Percentiles rank a stretch among this genome's conserved stretches.
Evolutionary conservation across 2,797 vertebrate genomes (phyloP).

Genomic region (Limnodromus scolopaceus): DNA sequence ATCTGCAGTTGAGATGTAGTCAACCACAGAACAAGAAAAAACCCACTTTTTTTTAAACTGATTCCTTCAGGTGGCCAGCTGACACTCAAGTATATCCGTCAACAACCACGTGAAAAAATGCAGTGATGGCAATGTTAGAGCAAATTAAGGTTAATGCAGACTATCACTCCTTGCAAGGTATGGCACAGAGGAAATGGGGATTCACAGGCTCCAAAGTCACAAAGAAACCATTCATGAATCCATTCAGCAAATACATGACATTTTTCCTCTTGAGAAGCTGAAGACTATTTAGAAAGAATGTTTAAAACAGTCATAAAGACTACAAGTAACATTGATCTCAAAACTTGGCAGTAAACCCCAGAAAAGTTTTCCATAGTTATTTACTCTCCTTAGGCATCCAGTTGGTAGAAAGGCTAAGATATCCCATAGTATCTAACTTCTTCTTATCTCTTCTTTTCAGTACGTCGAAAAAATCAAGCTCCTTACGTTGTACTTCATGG

Average conservation of each 20-base stretch:
- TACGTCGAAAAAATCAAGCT: neutral
- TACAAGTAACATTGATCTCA: neutral
- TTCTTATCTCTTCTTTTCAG: neutral
- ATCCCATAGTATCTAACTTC: neutral
- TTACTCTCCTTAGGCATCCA: neutral
- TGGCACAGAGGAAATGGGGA: neutral
- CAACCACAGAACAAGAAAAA: neutral
- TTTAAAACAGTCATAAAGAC: neutral
- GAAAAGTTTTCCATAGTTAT: neutral
- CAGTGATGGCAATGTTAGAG: neutral
- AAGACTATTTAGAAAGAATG: neutral
- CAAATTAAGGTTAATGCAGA: neutral
- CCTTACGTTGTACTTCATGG: neutral
- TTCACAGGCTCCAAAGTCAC: neutral
- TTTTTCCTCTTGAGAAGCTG: neutral
- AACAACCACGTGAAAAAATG: neutral
- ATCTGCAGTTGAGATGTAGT: neutral
- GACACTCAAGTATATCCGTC: neutral
- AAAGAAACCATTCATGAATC: neutral
- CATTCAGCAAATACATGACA: neutral
- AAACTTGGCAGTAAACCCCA: neutral
- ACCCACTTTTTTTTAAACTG: neutral
- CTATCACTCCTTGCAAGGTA: neutral
- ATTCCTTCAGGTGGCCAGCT: neutral
- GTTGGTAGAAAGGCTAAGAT: neutral